Base-by-base conservation (phyloP, 2,113 vertebrate genomes). In the Gnathonemus longibarbis region DNA sequence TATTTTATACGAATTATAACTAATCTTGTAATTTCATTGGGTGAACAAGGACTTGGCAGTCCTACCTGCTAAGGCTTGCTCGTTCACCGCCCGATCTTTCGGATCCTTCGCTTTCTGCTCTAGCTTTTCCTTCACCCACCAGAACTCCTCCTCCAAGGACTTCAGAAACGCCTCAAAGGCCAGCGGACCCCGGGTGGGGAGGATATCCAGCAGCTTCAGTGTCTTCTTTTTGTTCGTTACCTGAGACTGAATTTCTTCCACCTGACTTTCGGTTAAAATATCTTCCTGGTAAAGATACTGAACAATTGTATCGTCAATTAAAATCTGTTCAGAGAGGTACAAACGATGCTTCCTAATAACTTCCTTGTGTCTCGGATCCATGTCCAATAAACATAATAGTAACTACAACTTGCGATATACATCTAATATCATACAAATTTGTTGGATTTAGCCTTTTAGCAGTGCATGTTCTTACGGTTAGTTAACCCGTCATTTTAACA, bases 261-360 rank as follows among this genome's bases (percentile, higher is more conserved):
- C 91, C 0, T 98, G 97, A 10, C 92, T 92, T 88, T 95, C 95
- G 0, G 97, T 98, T 42, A 99, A 93, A 89, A 99, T 91, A 6
- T 95, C 94, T 94, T 99, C 98, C 94, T 99, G 98, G 91, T 96
- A 98, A 92, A 99, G 96, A 48, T 97, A 96, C 45, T 97, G 97
- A 92, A 98, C 94, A 88, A 99, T 94, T 1, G 96, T 62, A 56
- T 97, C 97, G 1, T 96, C 97, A 66, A 98, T 96, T 91, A 98
- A 91, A 3, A 98, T 95, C 92, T 98, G 96, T 0, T 95, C 94
- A 88, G 96, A 96, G 80, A 99, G 95, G 35, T 96, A 93, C 89
- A 98, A 92, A 3, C 97, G 95, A 89, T 97, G 91, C 0, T 94
- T 95, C 84, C 97, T 96, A 24, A 99, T 96, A 21, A 98, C 88